These are phyloP conservation scores for Argentina silus DNA, from an alignment of 2,797 vertebrate genomes.

Conservation along the genomic window DNA sequence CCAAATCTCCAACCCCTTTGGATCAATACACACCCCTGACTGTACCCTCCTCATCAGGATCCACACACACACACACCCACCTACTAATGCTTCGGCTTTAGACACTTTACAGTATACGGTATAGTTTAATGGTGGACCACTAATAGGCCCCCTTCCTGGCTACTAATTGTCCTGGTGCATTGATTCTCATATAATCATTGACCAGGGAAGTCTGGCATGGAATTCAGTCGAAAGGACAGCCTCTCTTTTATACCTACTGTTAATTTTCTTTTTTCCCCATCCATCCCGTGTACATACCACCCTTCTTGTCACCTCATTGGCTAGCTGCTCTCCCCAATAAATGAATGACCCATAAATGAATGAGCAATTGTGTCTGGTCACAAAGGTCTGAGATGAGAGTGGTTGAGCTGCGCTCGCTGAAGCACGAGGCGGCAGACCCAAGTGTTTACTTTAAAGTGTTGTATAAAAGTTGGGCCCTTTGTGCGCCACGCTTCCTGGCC, in stretches of 20 bases:
- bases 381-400: slow-evolving; percentile 54
- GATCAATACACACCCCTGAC: slow-evolving; percentile 34
- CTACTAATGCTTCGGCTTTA: too few species aligned
- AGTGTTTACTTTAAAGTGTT: slow-evolving; percentile 67
- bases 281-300: slow-evolving; percentile 24
- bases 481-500: slow-evolving; percentile 64
- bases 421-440: slow-evolving; percentile 59
- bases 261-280: slow-evolving; percentile 46
- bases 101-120: too few species aligned
- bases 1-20: neutral
- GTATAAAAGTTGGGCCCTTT: slow-evolving; percentile 74
- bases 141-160: slow-evolving; percentile 15
- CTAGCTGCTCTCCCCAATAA: slow-evolving; percentile 50
- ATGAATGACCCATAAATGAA: slow-evolving; percentile 67
- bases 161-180: slow-evolving; percentile 55
- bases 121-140: slow-evolving; percentile 19
- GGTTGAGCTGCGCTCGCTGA: slow-evolving; percentile 16
- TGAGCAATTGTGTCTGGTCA: slow-evolving; percentile 11
- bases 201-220: slow-evolving; percentile 62
- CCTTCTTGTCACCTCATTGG: slow-evolving; percentile 31
- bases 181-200: slow-evolving; percentile 76
- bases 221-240: slow-evolving; percentile 66
- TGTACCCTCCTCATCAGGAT: neutral
- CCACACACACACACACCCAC: neutral
- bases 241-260: slow-evolving; percentile 55